Evolutionary conservation across 2,888 invertebrate genomes (phyloP), one percentile per base, ranked within the genome.

Genomic region (Amitus sp.): DNA sequence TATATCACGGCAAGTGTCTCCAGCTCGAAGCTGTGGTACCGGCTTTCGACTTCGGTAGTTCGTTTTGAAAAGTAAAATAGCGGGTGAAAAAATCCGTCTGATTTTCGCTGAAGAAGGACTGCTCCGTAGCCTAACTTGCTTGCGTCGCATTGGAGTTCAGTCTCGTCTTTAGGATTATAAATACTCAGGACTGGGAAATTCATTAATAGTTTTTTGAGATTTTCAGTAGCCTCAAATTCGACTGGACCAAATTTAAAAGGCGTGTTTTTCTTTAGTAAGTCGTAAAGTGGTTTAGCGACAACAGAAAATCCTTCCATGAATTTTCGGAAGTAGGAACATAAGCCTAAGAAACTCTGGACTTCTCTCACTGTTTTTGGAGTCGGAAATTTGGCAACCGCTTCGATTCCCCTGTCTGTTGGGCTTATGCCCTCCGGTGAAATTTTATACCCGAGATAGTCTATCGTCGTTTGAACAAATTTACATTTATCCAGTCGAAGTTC

Each of bases 1-100:
- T 70, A 73, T 0, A 74, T 63, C 0, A 74, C 65, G 0, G 77
- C 74, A 1, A 79, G 52, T 18, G 62, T 64, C 47, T 79, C 74
- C 1, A 70, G 46, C 23, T 79, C 74, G 7, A 73, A 70, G n/a
- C 69, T 68, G 13, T 70, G 67, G 47, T 76, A 77, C 10, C 66
- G 71, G 0, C 50, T 5, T 51, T 80, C 73, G 0, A 65, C 46
- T 0, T 47, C 45, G 1, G 68, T 70, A 2, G 73, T 63, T 5
- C 67, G 57, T 12, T 71, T 64, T 5, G 70, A 72, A 46, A 67
- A 68, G 49, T 65, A 75, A 1, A 63, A 65, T 2, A 76, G 58
- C 1, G 64, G 62, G 10, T 51, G 34, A 18, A 66, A 49, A 17
- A 15, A 20, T 0, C 43, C 33, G 7, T 66, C 66, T 9, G 4